Conservation (phyloP, 2,888 invertebrate species). For the Chymomyza amoena region DNA sequence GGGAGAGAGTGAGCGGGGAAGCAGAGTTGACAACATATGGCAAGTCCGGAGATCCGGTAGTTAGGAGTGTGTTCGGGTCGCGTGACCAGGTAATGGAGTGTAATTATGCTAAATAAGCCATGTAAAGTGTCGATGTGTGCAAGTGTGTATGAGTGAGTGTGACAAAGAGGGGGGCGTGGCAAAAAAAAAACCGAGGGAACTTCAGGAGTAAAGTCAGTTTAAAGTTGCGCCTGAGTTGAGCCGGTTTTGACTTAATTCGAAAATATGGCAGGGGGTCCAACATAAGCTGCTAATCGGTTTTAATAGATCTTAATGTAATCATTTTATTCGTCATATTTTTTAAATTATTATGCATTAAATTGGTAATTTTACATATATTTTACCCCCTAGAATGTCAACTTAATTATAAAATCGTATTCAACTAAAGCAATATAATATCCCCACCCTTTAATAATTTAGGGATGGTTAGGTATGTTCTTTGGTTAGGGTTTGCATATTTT, state of each 20-base stretch:
- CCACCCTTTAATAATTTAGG: too few relatives aligned
- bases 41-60: constrained; percentile 16
- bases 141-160: neutral
- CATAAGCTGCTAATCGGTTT: neutral
- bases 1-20: neutral
- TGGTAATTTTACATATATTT: too few relatives aligned
- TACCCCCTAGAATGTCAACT: too few relatives aligned
- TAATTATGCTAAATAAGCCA: constrained; percentile 69
- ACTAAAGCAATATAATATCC: too few relatives aligned
- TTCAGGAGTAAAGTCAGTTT: neutral
- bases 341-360: too few relatives aligned
- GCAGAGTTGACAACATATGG: constrained; percentile 65
- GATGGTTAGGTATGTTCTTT: too few relatives aligned
- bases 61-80: constrained; percentile 15
- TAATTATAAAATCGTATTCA: too few relatives aligned
- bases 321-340: neutral
- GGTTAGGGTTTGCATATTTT: too few relatives aligned
- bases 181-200: neutral
- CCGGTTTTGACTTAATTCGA: neutral
- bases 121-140: constrained; percentile 51
- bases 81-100: constrained; percentile 68
- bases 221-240: neutral
- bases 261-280: neutral
- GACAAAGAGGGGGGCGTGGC: neutral
- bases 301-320: neutral